phyloP scores from a whole-genome alignment of 2,113 vertebrate species.

The Opisthocomus hoazin region DNA sequence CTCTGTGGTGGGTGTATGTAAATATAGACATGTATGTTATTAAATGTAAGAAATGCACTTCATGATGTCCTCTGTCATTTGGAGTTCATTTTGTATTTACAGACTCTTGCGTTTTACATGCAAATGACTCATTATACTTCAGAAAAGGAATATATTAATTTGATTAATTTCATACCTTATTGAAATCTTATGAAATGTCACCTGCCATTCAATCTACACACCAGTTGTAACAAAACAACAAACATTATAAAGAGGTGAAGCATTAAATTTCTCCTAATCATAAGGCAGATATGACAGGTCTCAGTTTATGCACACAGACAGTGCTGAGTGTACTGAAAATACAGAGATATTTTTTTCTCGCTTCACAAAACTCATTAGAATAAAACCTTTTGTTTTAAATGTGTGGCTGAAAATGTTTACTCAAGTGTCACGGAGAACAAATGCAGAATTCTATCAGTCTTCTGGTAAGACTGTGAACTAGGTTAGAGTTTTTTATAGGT shows the following conservation, averaged over 20 bases:
- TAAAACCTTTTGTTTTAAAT: conserved; percentile 25
- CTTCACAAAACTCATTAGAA: conserved; percentile 13
- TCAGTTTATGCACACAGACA: conserved; percentile 44
- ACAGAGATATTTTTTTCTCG: neutral
- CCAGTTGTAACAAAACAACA: conserved; percentile 58
- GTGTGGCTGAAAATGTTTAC: neutral
- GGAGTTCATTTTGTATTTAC: conserved; percentile 66
- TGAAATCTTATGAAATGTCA: conserved; percentile 74
- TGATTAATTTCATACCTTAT: conserved; percentile 69
- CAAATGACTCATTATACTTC: conserved; percentile 69
- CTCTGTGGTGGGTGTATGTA: neutral
- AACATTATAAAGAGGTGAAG: conserved; percentile 52
- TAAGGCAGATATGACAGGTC: conserved; percentile 50
- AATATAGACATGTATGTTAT: neutral
- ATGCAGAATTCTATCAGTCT: neutral
- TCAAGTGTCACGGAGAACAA: neutral
- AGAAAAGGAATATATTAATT: conserved; percentile 72
- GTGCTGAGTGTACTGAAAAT: conserved; percentile 47
- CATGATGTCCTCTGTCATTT: conserved; percentile 27
- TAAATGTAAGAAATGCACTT: conserved; percentile 31
- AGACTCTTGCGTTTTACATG: conserved; percentile 68
- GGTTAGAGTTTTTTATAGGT: neutral
- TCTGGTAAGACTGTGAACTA: neutral
- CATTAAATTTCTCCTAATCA: conserved; percentile 67
- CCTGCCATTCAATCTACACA: conserved; percentile 73